Conservation (phyloP, 2,797 vertebrate genomes). For the Lacerta bilineata region DNA sequence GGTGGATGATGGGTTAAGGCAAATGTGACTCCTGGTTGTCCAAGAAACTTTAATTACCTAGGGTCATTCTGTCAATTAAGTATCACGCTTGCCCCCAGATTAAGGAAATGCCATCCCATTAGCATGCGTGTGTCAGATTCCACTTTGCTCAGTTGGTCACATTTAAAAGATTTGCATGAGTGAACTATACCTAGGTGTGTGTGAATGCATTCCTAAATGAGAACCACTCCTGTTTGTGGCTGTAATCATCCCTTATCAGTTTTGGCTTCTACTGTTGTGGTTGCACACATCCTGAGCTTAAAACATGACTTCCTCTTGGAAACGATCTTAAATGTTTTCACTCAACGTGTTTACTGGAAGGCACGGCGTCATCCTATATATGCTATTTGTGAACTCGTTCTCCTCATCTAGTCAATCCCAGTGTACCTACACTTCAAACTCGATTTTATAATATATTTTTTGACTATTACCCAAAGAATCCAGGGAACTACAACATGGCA, state of each 20-base stretch:
- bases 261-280: not conserved
- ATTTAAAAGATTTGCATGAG: not conserved
- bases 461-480: not conserved
- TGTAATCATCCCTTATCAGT: slow-evolving; percentile 9
- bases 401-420: not conserved
- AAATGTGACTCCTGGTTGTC: not conserved
- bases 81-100: not conserved
- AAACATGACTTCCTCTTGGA: not conserved
- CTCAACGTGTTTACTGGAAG: not conserved
- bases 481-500: not conserved
- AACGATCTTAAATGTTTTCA: not conserved
- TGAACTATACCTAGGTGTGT: not conserved
- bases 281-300: not conserved
- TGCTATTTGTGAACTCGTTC: too few species aligned
- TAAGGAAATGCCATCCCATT: slow-evolving; percentile 10
- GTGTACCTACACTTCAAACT: too few species aligned
- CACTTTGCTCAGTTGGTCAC: not conserved
- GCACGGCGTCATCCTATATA: not conserved
- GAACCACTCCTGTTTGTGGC: not conserved
- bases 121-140: not conserved
- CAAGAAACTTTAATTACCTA: slow-evolving; percentile 1
- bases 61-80: slow-evolving; percentile 4
- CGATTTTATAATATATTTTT: not conserved
- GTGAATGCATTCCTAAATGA: not conserved
- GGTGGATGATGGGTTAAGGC: too few species aligned